Percentiles rank a stretch among this genome's conserved stretches.
phyloP scores from a whole-genome alignment of 2,113 vertebrate genomes.

The Cettia cetti region DNA sequence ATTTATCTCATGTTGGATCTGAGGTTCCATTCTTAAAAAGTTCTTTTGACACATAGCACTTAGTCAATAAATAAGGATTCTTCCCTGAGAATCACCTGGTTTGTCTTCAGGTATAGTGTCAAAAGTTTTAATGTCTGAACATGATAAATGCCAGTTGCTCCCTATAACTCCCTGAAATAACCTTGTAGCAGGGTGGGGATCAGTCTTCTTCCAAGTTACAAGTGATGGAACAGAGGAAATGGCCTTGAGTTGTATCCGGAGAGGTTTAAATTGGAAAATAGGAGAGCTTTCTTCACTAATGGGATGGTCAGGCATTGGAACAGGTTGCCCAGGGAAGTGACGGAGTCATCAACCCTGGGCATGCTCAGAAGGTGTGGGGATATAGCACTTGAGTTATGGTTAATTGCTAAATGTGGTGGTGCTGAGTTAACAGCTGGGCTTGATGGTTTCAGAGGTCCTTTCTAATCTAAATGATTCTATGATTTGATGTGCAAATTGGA shows the following conservation, averaged over 20 bases:
- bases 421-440: not conserved
- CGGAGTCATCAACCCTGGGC: not conserved
- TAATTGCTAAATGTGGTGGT: not conserved
- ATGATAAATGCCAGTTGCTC: not conserved
- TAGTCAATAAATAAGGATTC: not conserved
- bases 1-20: not conserved
- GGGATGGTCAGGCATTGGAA: fast-evolving
- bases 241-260: too few relatives aligned
- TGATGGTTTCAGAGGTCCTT: not conserved
- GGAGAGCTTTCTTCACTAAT: not conserved
- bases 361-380: not conserved
- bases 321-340: not conserved
- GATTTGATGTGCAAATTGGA: not conserved
- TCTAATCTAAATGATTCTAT: not conserved
- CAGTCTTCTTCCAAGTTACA: not conserved
- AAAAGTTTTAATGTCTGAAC: not conserved
- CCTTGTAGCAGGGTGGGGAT: not conserved
- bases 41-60: not conserved
- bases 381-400: not conserved
- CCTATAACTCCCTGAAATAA: not conserved
- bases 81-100: not conserved
- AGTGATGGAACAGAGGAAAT: not conserved
- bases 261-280: not conserved
- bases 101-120: not conserved
- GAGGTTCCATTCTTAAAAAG: not conserved